Evolutionary conservation across 2,113 vertebrate species (phyloP).

Genomic region (Leiothrix lutea): DNA sequence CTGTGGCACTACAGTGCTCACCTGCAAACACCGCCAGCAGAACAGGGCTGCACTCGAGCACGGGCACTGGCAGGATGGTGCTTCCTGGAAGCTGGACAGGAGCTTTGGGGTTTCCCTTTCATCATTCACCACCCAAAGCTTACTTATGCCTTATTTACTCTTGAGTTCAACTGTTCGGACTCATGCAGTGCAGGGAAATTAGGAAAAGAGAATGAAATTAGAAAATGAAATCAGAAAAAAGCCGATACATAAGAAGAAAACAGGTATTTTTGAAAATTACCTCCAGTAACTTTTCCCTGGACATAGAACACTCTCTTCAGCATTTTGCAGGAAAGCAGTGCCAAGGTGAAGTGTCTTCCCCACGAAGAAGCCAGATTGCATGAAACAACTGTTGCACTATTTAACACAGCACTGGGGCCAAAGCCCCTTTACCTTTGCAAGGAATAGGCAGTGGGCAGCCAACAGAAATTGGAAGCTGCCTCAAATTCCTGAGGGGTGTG

Average conservation of each 20-base stretch:
- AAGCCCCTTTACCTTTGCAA: neutral
- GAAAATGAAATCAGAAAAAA: neutral
- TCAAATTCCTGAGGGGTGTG: neutral
- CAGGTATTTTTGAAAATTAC: neutral
- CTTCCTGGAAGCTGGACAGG: neutral
- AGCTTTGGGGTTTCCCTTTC: neutral
- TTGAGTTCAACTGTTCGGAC: neutral
- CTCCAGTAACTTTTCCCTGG: neutral
- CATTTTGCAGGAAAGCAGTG: neutral
- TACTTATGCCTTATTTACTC: neutral
- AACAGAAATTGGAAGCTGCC: neutral
- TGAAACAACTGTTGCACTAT: neutral
- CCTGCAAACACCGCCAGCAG: neutral
- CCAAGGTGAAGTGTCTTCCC: neutral
- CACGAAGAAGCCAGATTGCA: neutral
- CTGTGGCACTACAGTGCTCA: fast-evolving
- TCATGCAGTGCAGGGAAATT: neutral
- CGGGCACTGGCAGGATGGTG: neutral
- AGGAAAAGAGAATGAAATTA: neutral
- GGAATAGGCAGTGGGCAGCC: neutral
- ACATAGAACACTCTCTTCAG: neutral
- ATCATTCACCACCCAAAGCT: neutral
- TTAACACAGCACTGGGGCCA: neutral
- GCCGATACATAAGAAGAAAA: neutral
- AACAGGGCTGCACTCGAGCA: fast-evolving